Conservation (phyloP, 2,888 invertebrate species). For the Eristalis pertinax region DNA sequence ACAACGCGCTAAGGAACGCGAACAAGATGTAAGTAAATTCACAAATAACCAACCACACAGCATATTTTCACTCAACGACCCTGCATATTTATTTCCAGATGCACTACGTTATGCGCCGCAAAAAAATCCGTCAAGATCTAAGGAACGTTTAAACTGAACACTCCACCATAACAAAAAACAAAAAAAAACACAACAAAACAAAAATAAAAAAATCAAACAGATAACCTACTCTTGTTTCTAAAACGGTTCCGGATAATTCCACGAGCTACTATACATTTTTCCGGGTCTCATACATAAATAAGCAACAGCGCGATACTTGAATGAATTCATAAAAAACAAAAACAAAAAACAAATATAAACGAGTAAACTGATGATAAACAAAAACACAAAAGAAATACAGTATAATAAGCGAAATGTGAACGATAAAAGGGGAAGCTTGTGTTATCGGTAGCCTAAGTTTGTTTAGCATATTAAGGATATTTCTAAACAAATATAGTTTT, state of each 20-base stretch:
- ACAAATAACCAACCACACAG: not conserved
- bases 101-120: conserved; percentile 77
- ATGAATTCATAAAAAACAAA: conserved; percentile 4
- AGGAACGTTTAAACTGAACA: conserved; percentile 52
- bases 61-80: not conserved
- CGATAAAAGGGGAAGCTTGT: conserved; percentile 54
- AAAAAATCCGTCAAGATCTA: conserved; percentile 76
- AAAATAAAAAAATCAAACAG: conserved; percentile 32
- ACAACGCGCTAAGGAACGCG: conserved; percentile 76
- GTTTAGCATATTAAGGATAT: conserved; percentile 67
- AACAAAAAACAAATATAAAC: not conserved
- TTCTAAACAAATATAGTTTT: conserved; percentile 72
- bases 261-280: conserved; percentile 56
- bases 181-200: not conserved
- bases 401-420: conserved; percentile 55
- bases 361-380: conserved; percentile 6
- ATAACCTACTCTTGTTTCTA: conserved; percentile 62
- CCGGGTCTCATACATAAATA: conserved; percentile 41
- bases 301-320: conserved; percentile 4
- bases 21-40: conserved; percentile 75
- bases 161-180: conserved; percentile 2
- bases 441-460: conserved; percentile 71
- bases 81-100: conserved; percentile 73
- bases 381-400: conserved; percentile 1
- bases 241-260: conserved; percentile 67